Percentiles rank a stretch among this genome's conserved stretches.
phyloP scores from a whole-genome alignment of 2,113 vertebrate genomes.

The Psittacula cyanocephala region DNA sequence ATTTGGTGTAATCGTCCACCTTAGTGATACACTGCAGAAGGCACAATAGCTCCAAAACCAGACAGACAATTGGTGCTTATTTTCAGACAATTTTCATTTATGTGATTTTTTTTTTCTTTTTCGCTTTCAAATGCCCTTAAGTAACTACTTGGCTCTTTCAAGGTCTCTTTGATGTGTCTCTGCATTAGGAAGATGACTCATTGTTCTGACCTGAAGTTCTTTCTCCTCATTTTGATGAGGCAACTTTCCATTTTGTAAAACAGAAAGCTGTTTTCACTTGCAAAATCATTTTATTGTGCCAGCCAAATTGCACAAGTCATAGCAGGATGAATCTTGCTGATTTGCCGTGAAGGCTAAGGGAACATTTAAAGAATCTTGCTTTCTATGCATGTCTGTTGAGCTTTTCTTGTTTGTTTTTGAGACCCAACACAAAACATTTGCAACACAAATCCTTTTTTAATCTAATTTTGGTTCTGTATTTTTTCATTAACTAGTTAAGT shows the following conservation, averaged over 20 bases:
- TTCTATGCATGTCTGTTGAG: background rate
- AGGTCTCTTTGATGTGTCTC: background rate
- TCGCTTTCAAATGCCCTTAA: background rate
- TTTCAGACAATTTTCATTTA: slow-evolving; percentile 53
- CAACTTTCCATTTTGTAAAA: slow-evolving; percentile 32
- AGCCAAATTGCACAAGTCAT: background rate
- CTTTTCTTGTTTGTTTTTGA: background rate
- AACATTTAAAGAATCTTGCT: background rate
- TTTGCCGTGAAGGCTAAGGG: background rate
- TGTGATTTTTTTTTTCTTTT: background rate
- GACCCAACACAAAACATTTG: background rate
- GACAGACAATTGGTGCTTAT: slow-evolving; percentile 49
- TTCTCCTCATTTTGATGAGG: slow-evolving; percentile 32
- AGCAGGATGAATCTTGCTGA: background rate
- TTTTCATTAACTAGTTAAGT: background rate
- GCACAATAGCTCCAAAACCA: slow-evolving; percentile 35
- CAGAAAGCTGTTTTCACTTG: slow-evolving; percentile 55
- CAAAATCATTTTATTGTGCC: slow-evolving; percentile 43
- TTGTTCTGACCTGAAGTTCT: slow-evolving; percentile 39
- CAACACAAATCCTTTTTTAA: background rate
- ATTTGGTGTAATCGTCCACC: slow-evolving; percentile 47
- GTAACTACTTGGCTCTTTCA: slow-evolving; percentile 27
- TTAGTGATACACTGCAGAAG: background rate
- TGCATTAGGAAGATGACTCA: slow-evolving; percentile 47
- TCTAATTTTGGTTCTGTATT: background rate